Evolutionary conservation across 2,113 vertebrate genomes (phyloP).

Genomic region (Cariama cristata): DNA sequence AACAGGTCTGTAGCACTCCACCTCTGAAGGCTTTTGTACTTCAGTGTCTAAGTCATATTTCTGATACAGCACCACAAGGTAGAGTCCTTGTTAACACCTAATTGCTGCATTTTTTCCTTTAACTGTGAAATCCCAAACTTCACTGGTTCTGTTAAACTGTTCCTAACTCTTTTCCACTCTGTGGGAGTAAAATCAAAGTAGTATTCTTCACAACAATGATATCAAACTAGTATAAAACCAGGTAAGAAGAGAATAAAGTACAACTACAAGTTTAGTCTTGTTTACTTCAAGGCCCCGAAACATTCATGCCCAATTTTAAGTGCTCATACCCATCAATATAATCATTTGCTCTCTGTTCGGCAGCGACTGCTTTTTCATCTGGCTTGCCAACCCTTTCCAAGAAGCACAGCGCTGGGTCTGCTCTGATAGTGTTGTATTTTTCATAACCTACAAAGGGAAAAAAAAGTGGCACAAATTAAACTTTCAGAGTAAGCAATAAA

Average conservation of each 20-base stretch:
- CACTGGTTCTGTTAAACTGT: neutral
- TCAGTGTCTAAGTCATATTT: neutral
- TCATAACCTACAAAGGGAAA: slow-evolving; percentile 87
- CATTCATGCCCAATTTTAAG: neutral
- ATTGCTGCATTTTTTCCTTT: neutral
- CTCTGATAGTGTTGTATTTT: slow-evolving; percentile 97
- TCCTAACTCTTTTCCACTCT: neutral
- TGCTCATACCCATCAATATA: slow-evolving; percentile 92
- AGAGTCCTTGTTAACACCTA: neutral
- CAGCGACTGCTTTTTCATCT: slow-evolving; percentile 97
- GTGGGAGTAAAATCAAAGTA: neutral
- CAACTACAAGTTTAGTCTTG: neutral
- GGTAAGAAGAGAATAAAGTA: neutral
- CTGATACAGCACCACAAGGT: neutral
- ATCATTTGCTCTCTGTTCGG: slow-evolving; percentile 95
- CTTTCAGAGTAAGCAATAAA: neutral
- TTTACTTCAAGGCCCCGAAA: neutral
- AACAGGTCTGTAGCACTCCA: neutral
- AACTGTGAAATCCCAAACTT: neutral
- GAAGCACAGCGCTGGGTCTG: slow-evolving; percentile 92
- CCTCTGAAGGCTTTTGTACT: neutral
- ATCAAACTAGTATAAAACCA: neutral
- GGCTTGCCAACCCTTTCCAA: slow-evolving; percentile 95
- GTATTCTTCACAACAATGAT: neutral
- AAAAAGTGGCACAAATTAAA: neutral